Percentiles rank a stretch among this genome's conserved stretches.
Evolutionary conservation across 1,140 invertebrate species (phyloP).

Genomic region (Cydia fagiglandana): DNA sequence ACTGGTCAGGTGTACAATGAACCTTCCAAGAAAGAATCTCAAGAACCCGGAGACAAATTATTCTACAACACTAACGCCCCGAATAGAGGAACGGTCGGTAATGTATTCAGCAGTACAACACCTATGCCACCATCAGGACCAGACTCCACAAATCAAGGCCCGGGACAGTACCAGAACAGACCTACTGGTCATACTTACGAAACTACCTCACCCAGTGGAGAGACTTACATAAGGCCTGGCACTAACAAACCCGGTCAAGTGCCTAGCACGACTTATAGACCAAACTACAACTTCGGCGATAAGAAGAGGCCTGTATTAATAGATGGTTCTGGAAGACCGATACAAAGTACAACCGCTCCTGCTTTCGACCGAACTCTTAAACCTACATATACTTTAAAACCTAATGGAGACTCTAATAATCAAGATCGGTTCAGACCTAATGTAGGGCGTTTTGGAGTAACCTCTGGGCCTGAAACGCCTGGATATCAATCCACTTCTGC

Average conservation of each 20-base stretch:
- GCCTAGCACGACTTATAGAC: constrained; percentile 36
- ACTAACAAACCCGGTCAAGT: not conserved
- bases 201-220: not conserved
- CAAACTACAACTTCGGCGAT: constrained; percentile 32
- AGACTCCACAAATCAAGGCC: not conserved
- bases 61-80: constrained; percentile 1
- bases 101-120: constrained; percentile 4
- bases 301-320: constrained; percentile 24
- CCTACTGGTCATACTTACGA: not conserved
- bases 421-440: not conserved
- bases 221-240: not conserved
- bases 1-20: not conserved
- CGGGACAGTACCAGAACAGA: not conserved
- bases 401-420: constrained; percentile 26
- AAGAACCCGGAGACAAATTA: not conserved
- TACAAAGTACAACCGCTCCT: constrained; percentile 27
- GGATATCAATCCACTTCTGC: constrained; percentile 19
- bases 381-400: not conserved
- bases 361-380: not conserved
- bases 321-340: constrained; percentile 38
- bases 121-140: not conserved
- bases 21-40: constrained; percentile 5
- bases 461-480: not conserved
- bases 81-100: not conserved
- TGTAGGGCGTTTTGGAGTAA: constrained; percentile 7